A percentile compares a stretch with the other conserved stretches of the same genome.
phyloP scores from a whole-genome alignment of 2,888 invertebrate genomes.

The Microdon myrmicae region DNA sequence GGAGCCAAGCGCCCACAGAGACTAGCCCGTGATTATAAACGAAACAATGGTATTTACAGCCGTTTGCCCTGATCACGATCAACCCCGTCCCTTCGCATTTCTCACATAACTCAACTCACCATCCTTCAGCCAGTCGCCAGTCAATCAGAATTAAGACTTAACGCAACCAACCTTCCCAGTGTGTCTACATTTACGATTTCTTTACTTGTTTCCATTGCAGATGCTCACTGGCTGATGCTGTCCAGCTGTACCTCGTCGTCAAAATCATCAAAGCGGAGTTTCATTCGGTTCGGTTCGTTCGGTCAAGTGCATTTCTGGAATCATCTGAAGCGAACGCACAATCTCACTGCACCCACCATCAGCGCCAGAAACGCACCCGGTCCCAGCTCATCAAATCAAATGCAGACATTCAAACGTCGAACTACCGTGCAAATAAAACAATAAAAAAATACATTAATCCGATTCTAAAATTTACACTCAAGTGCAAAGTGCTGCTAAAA shows the following conservation, averaged over 20 bases:
- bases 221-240: slow-evolving; percentile 48
- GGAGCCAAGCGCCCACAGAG: not conserved
- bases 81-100: no score
- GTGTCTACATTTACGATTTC: slow-evolving; percentile 18
- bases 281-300: slow-evolving; percentile 32
- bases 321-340: slow-evolving; percentile 22
- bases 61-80: no score
- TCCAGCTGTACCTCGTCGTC: slow-evolving; percentile 47
- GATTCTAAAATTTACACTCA: slow-evolving; percentile 45
- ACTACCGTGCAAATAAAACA: slow-evolving; percentile 25
- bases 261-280: slow-evolving; percentile 39
- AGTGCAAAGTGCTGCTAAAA: slow-evolving; percentile 48
- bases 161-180: slow-evolving; percentile 7
- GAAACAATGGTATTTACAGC: no score
- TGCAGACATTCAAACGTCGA: slow-evolving; percentile 22
- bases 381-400: slow-evolving; percentile 24
- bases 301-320: slow-evolving; percentile 51
- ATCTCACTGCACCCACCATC: no score
- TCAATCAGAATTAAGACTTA: slow-evolving; percentile 41
- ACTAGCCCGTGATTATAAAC: no score
- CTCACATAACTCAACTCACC: slow-evolving; percentile 7
- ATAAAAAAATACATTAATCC: slow-evolving; percentile 32
- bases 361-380: slow-evolving; percentile 16
- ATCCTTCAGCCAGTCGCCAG: slow-evolving; percentile 20
- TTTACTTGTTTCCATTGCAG: slow-evolving; percentile 29